phyloP scores from a whole-genome alignment of 2,888 invertebrate species.

The Portevinia maculata region DNA sequence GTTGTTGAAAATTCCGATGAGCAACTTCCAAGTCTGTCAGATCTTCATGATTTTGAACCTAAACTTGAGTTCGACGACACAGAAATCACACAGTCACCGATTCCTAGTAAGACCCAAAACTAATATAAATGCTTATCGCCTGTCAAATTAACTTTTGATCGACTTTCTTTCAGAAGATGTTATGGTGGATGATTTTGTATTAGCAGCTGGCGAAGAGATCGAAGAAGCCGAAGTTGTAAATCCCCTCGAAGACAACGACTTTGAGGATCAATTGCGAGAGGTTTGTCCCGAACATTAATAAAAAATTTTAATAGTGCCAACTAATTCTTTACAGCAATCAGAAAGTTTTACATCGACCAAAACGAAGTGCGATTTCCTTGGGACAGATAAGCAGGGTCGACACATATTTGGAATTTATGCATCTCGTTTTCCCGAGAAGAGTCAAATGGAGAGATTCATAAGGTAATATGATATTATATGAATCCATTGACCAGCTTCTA shows the following conservation, averaged over 20 bases:
- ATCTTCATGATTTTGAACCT: slow-evolving; percentile 96
- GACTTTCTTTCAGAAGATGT: slow-evolving; percentile 80
- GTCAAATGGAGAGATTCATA: slow-evolving; percentile 84
- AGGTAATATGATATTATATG: slow-evolving; percentile 75
- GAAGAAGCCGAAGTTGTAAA: slow-evolving; percentile 79
- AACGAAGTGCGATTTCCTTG: slow-evolving; percentile 85
- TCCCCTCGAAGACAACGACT: slow-evolving; percentile 81
- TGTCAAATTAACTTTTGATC: not conserved
- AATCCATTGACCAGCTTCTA: no score
- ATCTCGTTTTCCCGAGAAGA: slow-evolving; percentile 90
- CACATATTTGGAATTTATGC: slow-evolving; percentile 98
- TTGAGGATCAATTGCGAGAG: slow-evolving; percentile 81
- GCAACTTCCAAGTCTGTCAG: slow-evolving; percentile 93
- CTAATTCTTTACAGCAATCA: slow-evolving; percentile 68
- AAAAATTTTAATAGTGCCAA: not conserved
- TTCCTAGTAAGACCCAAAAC: slow-evolving; percentile 85
- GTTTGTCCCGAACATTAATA: slow-evolving; percentile 57
- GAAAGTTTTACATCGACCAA: slow-evolving; percentile 77
- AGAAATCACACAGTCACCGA: slow-evolving; percentile 89
- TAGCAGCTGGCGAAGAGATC: slow-evolving; percentile 79
- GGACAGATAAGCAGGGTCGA: slow-evolving; percentile 90
- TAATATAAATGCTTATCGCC: slow-evolving; percentile 1
- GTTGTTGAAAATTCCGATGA: slow-evolving; percentile 87
- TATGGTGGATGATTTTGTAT: slow-evolving; percentile 81
- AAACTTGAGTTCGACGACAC: slow-evolving; percentile 98